Evolutionary conservation across 2,797 vertebrate species (phyloP).

Genomic region (Mallotus villosus): DNA sequence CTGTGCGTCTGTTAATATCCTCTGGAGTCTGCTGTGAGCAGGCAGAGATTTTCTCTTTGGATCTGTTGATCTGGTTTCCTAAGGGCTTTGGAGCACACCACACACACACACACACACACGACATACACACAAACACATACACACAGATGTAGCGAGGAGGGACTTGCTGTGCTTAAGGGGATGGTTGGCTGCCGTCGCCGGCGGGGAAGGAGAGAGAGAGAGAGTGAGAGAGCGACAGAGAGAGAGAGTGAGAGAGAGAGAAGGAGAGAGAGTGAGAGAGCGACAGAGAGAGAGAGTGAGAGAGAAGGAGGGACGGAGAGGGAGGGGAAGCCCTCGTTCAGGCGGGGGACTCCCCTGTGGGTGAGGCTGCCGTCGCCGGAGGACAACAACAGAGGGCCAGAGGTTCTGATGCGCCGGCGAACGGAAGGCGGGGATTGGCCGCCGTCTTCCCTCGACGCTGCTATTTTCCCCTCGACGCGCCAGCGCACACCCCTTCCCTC

Average conservation of each 20-base stretch:
- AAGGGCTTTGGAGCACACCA: slow-evolving; percentile 43
- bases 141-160: slow-evolving; percentile 14
- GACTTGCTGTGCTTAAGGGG: neutral
- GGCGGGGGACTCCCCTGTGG: neutral
- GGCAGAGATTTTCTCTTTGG: slow-evolving; percentile 53
- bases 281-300: neutral
- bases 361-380: neutral
- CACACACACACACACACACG: slow-evolving; percentile 14
- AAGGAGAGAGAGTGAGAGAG: neutral
- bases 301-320: neutral
- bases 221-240: neutral
- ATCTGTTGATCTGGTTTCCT: slow-evolving; percentile 54
- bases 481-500: neutral
- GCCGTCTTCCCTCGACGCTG: slow-evolving; percentile 39
- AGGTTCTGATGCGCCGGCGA: slow-evolving; percentile 60
- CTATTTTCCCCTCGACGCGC: slow-evolving; percentile 38
- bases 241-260: neutral
- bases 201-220: slow-evolving; percentile 25
- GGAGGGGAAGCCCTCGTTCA: neutral
- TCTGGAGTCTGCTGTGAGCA: slow-evolving; percentile 59
- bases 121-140: neutral
- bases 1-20: slow-evolving; percentile 48
- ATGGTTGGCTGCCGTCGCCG: neutral
- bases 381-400: slow-evolving; percentile 35
- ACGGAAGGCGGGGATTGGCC: slow-evolving; percentile 55